These are phyloP conservation scores for Apostichopus californicus DNA, from an alignment of 35 echinoderm and acorn worm species.

Conservation along the genomic window DNA sequence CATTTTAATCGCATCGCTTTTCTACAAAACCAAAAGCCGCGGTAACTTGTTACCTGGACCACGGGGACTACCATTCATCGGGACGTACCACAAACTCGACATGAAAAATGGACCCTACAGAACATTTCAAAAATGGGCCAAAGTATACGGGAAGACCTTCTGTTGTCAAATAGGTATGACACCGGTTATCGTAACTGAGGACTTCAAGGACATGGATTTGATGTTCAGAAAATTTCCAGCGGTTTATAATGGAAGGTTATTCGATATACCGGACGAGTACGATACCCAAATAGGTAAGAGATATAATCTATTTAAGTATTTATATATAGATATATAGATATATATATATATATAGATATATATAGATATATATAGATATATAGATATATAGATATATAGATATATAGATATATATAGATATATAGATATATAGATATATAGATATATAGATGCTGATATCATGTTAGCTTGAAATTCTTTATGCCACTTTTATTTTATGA, in stretches of 20 bases:
- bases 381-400: no score
- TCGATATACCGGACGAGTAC: constrained; percentile 40
- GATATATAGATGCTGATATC: no score
- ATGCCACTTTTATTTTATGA: no score
- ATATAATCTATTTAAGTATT: no score
- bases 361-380: no score
- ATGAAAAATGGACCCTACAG: constrained; percentile 18
- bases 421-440: no score
- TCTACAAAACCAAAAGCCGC: background rate
- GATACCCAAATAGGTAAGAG: constrained; percentile 26
- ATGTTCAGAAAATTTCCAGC: constrained; percentile 43
- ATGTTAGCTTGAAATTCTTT: no score
- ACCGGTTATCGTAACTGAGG: constrained; percentile 16
- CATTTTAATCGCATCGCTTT: background rate
- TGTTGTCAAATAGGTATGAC: constrained; percentile 20
- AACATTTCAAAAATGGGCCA: constrained; percentile 41
- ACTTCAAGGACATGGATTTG: constrained; percentile 33
- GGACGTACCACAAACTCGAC: constrained; percentile 4
- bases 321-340: no score
- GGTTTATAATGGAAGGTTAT: constrained; percentile 19
- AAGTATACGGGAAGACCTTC: constrained; percentile 39
- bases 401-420: no score
- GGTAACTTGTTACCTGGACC: constrained; percentile 15
- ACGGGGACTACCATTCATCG: constrained; percentile 10
- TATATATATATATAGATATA: no score